Evolutionary conservation across 2,113 vertebrate species (phyloP), one percentile per base, ranked within the genome.

Genomic region (Esox niger): DNA sequence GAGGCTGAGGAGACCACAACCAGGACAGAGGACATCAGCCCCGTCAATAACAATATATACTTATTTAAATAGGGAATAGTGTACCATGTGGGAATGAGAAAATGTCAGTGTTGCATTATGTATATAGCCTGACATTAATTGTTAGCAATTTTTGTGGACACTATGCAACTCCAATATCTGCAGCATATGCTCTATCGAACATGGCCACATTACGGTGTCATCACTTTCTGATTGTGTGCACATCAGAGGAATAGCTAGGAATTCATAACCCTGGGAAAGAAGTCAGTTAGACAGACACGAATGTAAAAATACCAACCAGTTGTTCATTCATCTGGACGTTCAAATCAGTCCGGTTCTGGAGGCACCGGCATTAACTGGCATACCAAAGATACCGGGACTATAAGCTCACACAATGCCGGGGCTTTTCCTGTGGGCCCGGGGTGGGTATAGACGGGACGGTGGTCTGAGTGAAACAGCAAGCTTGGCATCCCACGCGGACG

Each of bases 401-500:
- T 56, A 38, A 38, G 31, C 57, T 30, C 46, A 32, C 49, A 62
- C 29, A 69, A 52, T 61, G 38, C 67, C 46, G 29, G 3, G 26
- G 68, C 47, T 54, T 32, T 35, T 35, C 29, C 23, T 38, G 30
- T 27, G 66, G 29, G n/a, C 60, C 31, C 6, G 6, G 59, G 26
- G 33, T 46, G 33, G 63, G 15, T 4, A 8, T 15, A 4, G 13
- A 43, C 35, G 17, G 35, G 35, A 43, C 13, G 3, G 35, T 17
- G 21, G 52, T 56, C 64, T 29, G 46, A 35, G 29, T 29, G 31
- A 30, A 23, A 10, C 35, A 10, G 13, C 7, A 20, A 62, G 70
- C 69, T 63, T 56, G 3, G 60, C 73, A 75, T 25, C 46, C 13
- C n/a, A 5, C 25, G 15, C 63, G 35, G 0, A 71, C 64, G 68